Evolutionary conservation across 2,888 invertebrate genomes (phyloP), one percentile per base, ranked within the genome.

Genomic region (Epinotia bilunana): DNA sequence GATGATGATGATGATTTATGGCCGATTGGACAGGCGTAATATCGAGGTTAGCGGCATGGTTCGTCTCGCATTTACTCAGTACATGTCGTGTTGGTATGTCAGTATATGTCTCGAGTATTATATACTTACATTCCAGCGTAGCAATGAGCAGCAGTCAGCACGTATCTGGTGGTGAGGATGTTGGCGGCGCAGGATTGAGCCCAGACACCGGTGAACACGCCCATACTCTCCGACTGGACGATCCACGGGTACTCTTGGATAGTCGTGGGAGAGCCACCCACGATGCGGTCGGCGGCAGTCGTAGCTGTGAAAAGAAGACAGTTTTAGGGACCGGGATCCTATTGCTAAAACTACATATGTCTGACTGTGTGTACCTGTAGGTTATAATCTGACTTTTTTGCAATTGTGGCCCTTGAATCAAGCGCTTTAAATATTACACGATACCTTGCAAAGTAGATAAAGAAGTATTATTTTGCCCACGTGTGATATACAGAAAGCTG

Each of bases 131-230:
- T 7, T 73, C 87, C 88, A 11, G 60, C 73, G 28, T 84, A 85
- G 78, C 90, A 90, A 53, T 86, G 85, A 0, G 88, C 90, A 23
- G 85, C 85, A 3, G 86, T 84, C 13, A 89, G n/a, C 0, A 88
- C 49, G 62, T 79, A 81, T 63, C 71, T 72, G 9, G 80, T 73
- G 11, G 81, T 88, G 2, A 90, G 78, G 69, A 89, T 83, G 75
- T 73, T 87, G 18, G 79, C 87, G 0, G 79, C 89, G 67, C 87
- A 88, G 6, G 77, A 76, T 77, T 88, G 88, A 2, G 79, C 53
- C 89, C 89, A 90, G 23, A 79, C 7, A 0, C 79, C 81, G 3
- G 77, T 70, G 49, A 73, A 78, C 0, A 77, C 0, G 2, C 76
- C 75, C 3, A 71, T 33, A 55, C 28, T 78, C 3, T 90, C 88